A percentile compares a stretch with the other conserved stretches of the same genome.
These are phyloP conservation scores for Hedya salicella DNA, from an alignment of 2,888 invertebrate species.

Conservation along the genomic window DNA sequence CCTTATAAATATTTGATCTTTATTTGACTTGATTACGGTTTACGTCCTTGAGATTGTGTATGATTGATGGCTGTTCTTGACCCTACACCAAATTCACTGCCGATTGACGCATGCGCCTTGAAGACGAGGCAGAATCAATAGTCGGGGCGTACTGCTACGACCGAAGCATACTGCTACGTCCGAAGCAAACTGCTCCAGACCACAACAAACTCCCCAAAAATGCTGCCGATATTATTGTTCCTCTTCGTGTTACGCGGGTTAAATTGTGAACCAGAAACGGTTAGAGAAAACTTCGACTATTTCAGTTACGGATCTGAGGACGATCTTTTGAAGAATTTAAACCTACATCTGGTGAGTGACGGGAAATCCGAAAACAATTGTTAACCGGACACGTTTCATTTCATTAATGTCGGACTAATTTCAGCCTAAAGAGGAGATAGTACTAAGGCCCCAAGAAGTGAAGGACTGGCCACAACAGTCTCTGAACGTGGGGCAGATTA, in stretches of 20 bases:
- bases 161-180: constrained; percentile 57
- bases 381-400: constrained; percentile 19
- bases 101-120: constrained; percentile 70
- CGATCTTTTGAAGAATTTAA: constrained; percentile 72
- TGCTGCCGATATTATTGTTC: constrained; percentile 65
- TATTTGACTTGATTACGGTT: constrained; percentile 49
- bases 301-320: constrained; percentile 77
- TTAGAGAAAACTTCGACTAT: constrained; percentile 78
- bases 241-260: constrained; percentile 59
- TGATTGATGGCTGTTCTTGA: constrained; percentile 46
- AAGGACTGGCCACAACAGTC: constrained; percentile 86
- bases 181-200: constrained; percentile 58
- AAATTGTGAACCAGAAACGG: constrained; percentile 77
- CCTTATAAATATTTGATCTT: constrained; percentile 61
- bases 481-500: constrained; percentile 91
- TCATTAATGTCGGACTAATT: constrained; percentile 42
- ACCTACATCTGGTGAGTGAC: constrained; percentile 71
- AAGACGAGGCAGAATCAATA: constrained; percentile 70
- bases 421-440: constrained; percentile 79
- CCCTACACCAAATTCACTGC: constrained; percentile 52
- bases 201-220: constrained; percentile 68
- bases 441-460: constrained; percentile 87
- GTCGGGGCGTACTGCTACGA: constrained; percentile 57
- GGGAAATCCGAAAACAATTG: neutral
- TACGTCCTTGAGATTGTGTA: constrained; percentile 63